Base-by-base conservation (phyloP, 2,113 vertebrate species). In the Damaliscus lunatus region DNA sequence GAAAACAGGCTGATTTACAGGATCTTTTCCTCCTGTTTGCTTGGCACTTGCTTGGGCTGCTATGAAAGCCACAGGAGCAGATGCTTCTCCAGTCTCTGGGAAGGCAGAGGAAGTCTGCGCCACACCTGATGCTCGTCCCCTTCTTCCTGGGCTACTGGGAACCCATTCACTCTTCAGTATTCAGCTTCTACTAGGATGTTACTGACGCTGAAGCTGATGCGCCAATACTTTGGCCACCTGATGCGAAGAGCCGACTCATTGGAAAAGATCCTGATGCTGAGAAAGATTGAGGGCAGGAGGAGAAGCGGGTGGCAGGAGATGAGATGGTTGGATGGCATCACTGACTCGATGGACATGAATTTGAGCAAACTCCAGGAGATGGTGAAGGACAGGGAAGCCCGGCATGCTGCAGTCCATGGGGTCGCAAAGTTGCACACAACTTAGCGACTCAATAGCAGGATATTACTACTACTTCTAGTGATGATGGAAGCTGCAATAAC, bases 11-110 rank as follows among this genome's bases (percentile, higher is more conserved):
- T 7, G 5, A 10, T 74, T 84, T 16, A 19, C 53, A 29, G 1
- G 5, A 11, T 87, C n/a, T 93, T 43, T 50, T 46, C 74, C 81
- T 97, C 19, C 62, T 48, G 40, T 21, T 77, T 14, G 62, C 80
- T 77, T 46, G 36, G 71, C 57, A 33, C 46, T 15, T 1, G 40
- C 89, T 77, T 50, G 62, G 62, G 62, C 87, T 59, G 92, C 80
- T 0, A 0, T 6, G 33, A 88, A 8, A 59, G 55, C 43, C 60
- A 50, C 11, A 81, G 57, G 23, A 43, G 59, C 52, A 80, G 59
- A 77, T 43, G 40, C 88, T n/a, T 62, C 33, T 59, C 43, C 55
- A 94, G 96, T 29, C 84, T 50, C 84, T 81, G 43, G 80, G 85
- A 94, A 88, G 64, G 67, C 80, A 29, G 33, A 59, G 53, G 29